A percentile compares a stretch with the other conserved stretches of the same genome.
phyloP scores from a whole-genome alignment of 1,140 invertebrate genomes.

The Sycophaga agraensis region DNA sequence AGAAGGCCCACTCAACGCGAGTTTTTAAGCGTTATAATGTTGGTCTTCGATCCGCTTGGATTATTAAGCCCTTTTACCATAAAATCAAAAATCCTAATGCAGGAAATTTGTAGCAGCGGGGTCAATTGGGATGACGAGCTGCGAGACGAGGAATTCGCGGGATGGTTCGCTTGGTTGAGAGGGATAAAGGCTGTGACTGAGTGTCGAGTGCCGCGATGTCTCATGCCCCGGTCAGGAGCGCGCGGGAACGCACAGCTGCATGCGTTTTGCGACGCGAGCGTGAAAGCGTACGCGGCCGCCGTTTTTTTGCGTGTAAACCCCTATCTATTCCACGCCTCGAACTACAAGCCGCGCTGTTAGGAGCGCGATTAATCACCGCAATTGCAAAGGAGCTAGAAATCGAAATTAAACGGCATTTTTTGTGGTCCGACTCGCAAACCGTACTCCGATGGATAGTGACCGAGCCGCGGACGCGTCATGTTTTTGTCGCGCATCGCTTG shows the following conservation, averaged over 20 bases:
- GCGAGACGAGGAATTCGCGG: background rate
- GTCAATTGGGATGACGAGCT: constrained; percentile 9
- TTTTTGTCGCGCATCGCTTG: background rate
- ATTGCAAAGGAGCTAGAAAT: background rate
- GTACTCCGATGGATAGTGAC: constrained; percentile 34
- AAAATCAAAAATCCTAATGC: background rate
- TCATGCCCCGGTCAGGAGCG: background rate
- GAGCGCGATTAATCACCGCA: background rate
- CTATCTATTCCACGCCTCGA: background rate
- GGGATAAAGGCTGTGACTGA: background rate
- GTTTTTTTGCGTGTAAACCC: background rate
- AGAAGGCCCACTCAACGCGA: background rate
- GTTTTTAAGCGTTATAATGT: background rate
- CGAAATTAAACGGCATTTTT: background rate
- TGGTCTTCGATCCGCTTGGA: background rate
- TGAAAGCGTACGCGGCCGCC: background rate
- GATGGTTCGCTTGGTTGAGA: constrained; percentile 16
- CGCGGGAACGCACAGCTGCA: background rate
- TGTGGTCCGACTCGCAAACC: constrained; percentile 15
- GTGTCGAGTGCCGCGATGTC: background rate
- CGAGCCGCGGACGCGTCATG: background rate
- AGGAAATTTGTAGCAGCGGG: constrained; percentile 18
- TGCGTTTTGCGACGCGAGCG: no score
- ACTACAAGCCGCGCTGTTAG: background rate
- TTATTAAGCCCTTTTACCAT: background rate